phyloP scores from a whole-genome alignment of 1,140 invertebrate genomes.

The Drosophila tani region DNA sequence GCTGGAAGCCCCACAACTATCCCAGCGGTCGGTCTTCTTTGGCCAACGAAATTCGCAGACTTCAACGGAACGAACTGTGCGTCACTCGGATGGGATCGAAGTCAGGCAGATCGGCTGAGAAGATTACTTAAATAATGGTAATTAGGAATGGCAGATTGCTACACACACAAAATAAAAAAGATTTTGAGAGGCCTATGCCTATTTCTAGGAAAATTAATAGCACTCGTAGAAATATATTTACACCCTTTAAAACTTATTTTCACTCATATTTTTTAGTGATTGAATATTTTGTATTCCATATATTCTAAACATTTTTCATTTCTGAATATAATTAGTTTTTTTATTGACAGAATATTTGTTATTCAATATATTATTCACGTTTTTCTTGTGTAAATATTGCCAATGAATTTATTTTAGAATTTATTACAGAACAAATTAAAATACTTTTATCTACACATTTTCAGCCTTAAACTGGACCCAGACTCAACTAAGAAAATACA shows the following conservation, averaged over 20 bases:
- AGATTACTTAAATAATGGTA: constrained; percentile 63
- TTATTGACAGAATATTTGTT: background rate
- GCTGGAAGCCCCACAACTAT: constrained; percentile 72
- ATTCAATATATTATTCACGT: background rate
- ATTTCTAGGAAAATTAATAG: background rate
- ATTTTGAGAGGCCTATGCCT: background rate
- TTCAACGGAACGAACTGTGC: constrained; percentile 40
- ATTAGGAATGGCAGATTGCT: constrained; percentile 50
- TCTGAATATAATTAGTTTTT: no score
- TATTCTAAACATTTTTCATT: no score
- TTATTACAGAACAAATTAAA: no score
- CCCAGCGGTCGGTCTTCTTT: constrained; percentile 48
- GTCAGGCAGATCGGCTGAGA: constrained; percentile 35
- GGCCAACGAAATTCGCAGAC: constrained; percentile 31
- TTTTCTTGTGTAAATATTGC: no score
- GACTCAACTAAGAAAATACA: background rate
- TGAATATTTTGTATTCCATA: background rate
- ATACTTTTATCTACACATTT: no score
- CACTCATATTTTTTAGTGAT: no score
- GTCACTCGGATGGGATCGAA: constrained; percentile 38
- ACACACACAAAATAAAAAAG: constrained; percentile 21
- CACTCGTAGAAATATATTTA: no score
- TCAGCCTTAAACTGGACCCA: no score
- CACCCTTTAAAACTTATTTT: no score
- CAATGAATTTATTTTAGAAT: no score